Evolutionary conservation across 1,140 invertebrate species (phyloP).

Genomic region (Caenorhabditis elegans): WBcel235 BX284603.4:8699001-8699500

Average conservation of each 20-base stretch:
- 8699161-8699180: slow-evolving; percentile 22
- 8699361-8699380: too few species aligned
- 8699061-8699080: slow-evolving; percentile 27
- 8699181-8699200: slow-evolving; percentile 19
- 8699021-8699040: slow-evolving; percentile 26
- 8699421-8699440: too few species aligned
- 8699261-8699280: too few species aligned
- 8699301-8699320: too few species aligned
- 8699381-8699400: too few species aligned
- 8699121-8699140: slow-evolving; percentile 35
- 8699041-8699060: slow-evolving; percentile 29
- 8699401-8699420: too few species aligned
- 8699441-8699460: too few species aligned
- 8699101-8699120: slow-evolving; percentile 35
- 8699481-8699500: too few species aligned
- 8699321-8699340: too few species aligned
- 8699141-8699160: slow-evolving; percentile 30
- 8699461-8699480: too few species aligned
- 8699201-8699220: background rate
- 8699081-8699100: slow-evolving; percentile 37
- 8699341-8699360: too few species aligned
- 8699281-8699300: too few species aligned
- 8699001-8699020: background rate
- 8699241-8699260: background rate
- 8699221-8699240: background rate